Conservation (phyloP, 1,140 invertebrate genomes). For the Calosoma granatense region DNA sequence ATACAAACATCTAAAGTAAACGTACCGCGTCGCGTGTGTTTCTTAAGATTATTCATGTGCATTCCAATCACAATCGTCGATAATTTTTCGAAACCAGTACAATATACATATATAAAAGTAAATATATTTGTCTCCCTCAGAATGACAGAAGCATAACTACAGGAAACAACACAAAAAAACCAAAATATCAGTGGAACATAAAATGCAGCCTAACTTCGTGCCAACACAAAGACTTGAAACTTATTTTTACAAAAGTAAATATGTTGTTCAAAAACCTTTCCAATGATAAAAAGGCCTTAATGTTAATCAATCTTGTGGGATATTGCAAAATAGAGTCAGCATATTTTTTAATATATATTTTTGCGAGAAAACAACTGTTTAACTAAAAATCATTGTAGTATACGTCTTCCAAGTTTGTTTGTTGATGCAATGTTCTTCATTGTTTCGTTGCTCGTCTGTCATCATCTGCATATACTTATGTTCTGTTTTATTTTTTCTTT, state of each 20-base stretch:
- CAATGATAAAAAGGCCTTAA: background rate
- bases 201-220: background rate
- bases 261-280: background rate
- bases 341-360: slow-evolving; percentile 1
- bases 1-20: too few relatives aligned
- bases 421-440: background rate
- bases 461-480: too few relatives aligned
- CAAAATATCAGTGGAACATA: background rate
- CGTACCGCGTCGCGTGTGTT: too few relatives aligned
- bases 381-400: background rate
- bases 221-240: background rate
- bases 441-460: too few relatives aligned
- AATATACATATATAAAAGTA: too few relatives aligned
- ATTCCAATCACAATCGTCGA: too few relatives aligned
- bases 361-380: background rate
- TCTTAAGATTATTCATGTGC: too few relatives aligned
- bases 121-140: too few relatives aligned
- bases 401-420: background rate
- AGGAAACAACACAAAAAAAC: too few relatives aligned
- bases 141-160: too few relatives aligned
- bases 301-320: background rate
- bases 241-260: background rate
- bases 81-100: too few relatives aligned
- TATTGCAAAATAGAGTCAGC: background rate
- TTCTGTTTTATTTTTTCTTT: background rate